Conservation (phyloP, 2,113 vertebrate genomes). For the Myiozetetes cayanensis region DNA sequence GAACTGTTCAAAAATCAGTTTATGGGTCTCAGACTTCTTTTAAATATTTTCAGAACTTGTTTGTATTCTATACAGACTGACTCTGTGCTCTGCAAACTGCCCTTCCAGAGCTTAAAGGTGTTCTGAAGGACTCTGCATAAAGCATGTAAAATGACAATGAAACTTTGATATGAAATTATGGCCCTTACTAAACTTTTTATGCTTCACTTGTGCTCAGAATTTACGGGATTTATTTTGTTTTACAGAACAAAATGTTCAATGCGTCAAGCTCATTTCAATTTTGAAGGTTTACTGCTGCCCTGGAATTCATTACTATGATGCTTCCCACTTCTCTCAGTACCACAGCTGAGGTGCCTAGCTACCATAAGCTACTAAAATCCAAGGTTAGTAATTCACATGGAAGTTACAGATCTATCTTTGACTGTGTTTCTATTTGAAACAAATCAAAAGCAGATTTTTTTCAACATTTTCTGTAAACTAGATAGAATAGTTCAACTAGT, state of each 20-base stretch:
- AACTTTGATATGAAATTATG: background rate
- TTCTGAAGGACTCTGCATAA: background rate
- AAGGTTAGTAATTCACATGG: background rate
- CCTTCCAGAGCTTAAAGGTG: background rate
- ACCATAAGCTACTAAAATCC: background rate
- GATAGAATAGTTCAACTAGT: background rate
- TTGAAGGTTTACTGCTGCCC: background rate
- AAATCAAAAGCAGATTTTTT: background rate
- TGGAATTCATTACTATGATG: background rate
- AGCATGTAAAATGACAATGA: background rate
- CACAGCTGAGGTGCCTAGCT: background rate
- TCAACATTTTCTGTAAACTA: background rate
- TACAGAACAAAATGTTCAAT: background rate
- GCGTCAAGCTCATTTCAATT: background rate
- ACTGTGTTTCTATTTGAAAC: background rate
- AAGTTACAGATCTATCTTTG: background rate
- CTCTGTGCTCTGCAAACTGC: background rate
- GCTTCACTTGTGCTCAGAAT: background rate
- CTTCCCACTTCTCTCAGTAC: background rate
- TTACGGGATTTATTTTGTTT: background rate
- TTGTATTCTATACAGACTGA: background rate
- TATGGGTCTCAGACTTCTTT: background rate
- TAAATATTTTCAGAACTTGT: background rate
- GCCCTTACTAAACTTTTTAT: background rate
- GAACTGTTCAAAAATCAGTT: background rate